Evolutionary conservation across 2,888 invertebrate species (phyloP), one percentile per base, ranked within the genome.

Genomic region (Mythimna impura): DNA sequence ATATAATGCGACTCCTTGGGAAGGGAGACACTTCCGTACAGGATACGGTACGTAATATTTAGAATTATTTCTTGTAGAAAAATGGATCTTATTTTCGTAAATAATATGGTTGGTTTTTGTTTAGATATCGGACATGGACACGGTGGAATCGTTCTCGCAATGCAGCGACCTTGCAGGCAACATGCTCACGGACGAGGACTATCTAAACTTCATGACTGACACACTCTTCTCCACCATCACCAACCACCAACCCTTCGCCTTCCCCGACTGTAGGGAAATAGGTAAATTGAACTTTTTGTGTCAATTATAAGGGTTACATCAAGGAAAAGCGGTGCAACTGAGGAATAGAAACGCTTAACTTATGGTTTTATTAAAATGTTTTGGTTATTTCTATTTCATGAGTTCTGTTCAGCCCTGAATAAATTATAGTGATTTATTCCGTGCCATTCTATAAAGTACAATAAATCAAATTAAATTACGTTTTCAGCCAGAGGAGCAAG

Each of bases 261-360:
- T 99, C 95, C 99, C 99, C 17, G 99, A 99, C 96, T 98, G 99
- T 69, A 97, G 99, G 95, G 99, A 99, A 97, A 98, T 99, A 87
- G 98, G 99, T 99, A 97, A 96, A 71, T 60, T 60, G 8, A 25
- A 17, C 20, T 65, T 64, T 57, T 4, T 22, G 0, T 36, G 0
- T 30, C 20, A 1, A 20, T 7, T 58, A 20, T 72, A 62, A 52
- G 43, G 47, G 14, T 34, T 34, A 30, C 17, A 57, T 17, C 5
- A 17, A 47, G 14, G 14, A 14, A 47, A 47, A 47, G 43, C 14
- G 10, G 22, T 17, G 12, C 22, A 34, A n/a, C 36, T 47, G n/a
- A 76, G n/a, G 7, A 72, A 57, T 17, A 10, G 5, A 25, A 57
- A 20, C 3, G 20, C 50, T 20, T 20, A 50, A 20, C 20, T 50